These are phyloP conservation scores for Eremophila alpestris DNA, from an alignment of 2,797 vertebrate genomes.

Conservation along the genomic window DNA sequence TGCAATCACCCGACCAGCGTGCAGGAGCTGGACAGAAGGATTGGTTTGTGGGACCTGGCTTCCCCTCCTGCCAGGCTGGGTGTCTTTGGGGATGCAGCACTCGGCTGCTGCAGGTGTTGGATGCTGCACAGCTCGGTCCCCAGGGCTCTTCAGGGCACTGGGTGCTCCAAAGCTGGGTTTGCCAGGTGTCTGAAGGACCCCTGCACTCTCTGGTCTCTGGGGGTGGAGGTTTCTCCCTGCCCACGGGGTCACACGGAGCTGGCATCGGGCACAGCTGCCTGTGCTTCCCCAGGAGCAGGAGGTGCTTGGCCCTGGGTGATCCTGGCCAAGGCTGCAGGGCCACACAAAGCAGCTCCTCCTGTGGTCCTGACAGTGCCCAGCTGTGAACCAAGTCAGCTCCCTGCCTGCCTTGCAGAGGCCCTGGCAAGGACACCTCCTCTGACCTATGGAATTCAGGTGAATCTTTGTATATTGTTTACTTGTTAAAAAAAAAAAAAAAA, in stretches of 20 bases:
- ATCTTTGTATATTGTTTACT: constrained; percentile 72
- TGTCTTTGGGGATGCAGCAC: fast-evolving
- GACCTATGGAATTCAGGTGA: constrained; percentile 61
- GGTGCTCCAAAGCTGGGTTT: neutral
- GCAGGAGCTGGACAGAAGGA: neutral
- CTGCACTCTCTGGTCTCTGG: fast-evolving
- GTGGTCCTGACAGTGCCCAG: fast-evolving
- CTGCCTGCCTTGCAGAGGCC: neutral
- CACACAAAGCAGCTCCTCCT: neutral
- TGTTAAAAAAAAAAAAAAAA: constrained; percentile 11
- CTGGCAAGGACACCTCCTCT: constrained; percentile 7
- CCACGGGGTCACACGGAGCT: neutral
- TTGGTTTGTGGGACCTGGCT: neutral
- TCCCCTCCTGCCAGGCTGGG: neutral
- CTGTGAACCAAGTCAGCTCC: neutral
- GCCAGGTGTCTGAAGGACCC: neutral
- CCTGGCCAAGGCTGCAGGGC: neutral
- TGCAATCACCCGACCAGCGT: fast-evolving
- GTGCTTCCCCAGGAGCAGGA: neutral
- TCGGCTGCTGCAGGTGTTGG: fast-evolving
- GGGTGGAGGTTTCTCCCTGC: neutral
- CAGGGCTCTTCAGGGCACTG: neutral
- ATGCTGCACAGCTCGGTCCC: neutral
- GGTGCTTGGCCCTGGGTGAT: neutral
- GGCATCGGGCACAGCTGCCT: neutral